phyloP scores from a whole-genome alignment of 2,888 invertebrate genomes.

The Rhagophthalmus giganteus region DNA sequence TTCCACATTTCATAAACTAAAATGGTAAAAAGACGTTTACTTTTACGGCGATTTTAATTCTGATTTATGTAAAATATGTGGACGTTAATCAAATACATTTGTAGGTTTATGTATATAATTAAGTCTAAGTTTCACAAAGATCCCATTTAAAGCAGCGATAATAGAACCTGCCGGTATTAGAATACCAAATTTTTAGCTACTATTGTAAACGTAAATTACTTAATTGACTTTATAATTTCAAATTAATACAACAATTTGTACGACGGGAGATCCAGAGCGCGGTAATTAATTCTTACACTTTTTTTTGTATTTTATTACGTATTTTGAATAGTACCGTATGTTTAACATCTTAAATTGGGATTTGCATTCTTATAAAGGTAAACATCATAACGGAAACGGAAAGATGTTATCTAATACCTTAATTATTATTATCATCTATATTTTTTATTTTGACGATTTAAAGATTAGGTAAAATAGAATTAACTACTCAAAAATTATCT shows the following conservation, averaged over 20 bases:
- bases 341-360: not conserved
- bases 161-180: not conserved
- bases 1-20: conserved; percentile 7
- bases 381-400: too few relatives aligned
- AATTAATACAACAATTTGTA: not conserved
- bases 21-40: conserved; percentile 6
- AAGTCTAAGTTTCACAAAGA: not conserved
- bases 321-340: too few relatives aligned
- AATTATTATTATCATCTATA: too few relatives aligned
- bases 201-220: not conserved
- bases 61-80: conserved; percentile 11
- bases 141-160: not conserved
- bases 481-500: too few relatives aligned
- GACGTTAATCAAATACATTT: not conserved
- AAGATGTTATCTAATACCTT: too few relatives aligned
- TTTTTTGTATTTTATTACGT: not conserved
- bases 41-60: conserved; percentile 2
- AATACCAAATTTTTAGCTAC: not conserved
- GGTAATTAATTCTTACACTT: not conserved
- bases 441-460: too few relatives aligned
- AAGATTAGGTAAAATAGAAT: too few relatives aligned
- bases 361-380: not conserved
- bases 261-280: not conserved
- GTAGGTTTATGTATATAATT: conserved; percentile 3
- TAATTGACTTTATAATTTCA: not conserved